Percentiles rank a stretch among this genome's conserved stretches.
Evolutionary conservation across 2,113 vertebrate genomes (phyloP).

Genomic region (Puntigrus tetrazona): DNA sequence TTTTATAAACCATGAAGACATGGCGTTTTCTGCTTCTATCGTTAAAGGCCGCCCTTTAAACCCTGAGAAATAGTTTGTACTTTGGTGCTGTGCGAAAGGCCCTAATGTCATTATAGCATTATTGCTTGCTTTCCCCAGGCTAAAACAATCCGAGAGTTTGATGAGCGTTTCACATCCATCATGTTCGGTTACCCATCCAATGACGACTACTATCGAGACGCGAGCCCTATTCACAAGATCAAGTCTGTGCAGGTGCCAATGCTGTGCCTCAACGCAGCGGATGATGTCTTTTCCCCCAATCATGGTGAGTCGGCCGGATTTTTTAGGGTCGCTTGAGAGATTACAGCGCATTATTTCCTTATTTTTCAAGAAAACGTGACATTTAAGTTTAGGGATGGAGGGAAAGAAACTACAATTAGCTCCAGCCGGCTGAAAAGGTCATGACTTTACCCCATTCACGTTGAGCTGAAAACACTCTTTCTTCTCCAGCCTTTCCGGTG

Average conservation of each 20-base stretch:
- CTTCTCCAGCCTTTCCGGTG: slow-evolving; percentile 86
- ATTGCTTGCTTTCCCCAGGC: slow-evolving; percentile 75
- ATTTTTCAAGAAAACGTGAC: background rate
- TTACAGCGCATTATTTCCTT: background rate
- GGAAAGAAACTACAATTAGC: background rate
- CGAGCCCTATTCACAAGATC: slow-evolving; percentile 88
- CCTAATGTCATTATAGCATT: too few relatives aligned
- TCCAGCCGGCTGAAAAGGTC: background rate
- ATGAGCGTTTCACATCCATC: slow-evolving; percentile 92
- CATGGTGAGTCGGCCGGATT: slow-evolving; percentile 80
- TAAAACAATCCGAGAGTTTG: slow-evolving; percentile 94
- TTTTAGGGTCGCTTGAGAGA: background rate
- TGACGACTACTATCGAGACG: slow-evolving; percentile 94
- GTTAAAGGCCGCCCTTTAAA: too few relatives aligned
- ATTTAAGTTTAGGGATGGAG: background rate
- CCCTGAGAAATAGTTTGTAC: too few relatives aligned
- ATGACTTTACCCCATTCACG: background rate
- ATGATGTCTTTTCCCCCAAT: slow-evolving; percentile 95
- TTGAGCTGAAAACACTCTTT: too few relatives aligned
- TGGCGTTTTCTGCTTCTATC: too few relatives aligned
- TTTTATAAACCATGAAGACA: too few relatives aligned
- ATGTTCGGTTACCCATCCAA: slow-evolving; percentile 96
- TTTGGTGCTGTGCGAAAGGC: too few relatives aligned
- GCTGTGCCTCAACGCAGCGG: slow-evolving; percentile 92
- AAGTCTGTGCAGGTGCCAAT: slow-evolving; percentile 94